Evolutionary conservation across 2,113 vertebrate genomes (phyloP), one percentile per base, ranked within the genome.

Genomic region (Menura novaehollandiae): DNA sequence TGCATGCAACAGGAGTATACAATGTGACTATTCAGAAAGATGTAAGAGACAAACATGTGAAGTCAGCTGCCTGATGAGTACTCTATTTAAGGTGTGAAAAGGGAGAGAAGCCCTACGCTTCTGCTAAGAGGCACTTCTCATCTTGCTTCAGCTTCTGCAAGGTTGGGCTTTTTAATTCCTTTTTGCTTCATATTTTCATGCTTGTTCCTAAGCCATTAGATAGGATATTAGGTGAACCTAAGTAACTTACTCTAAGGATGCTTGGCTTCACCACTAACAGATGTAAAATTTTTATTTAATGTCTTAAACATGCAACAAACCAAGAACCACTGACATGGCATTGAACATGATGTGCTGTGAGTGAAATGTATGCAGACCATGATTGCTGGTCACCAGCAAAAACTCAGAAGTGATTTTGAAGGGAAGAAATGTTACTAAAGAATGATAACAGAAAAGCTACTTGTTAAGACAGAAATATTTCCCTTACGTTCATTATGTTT

Each of bases 1-100:
- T 99, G 95, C 21, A 88, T 0, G 10, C 20, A 87, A 89, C 15
- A 85, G 55, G 6, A 91, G 17, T 10, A 81, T 5, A 88, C 21
- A 82, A 22, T 11, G 10, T 3, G 2, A 28, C 43, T 47, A 55
- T 13, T 63, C 52, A 51, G n/a, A 62, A 74, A 93, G 6, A 72
- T 6, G 3, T 28, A 75, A 78, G 14, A 75, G 23, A 88, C 11
- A 75, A 87, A 82, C 16, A 16, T 3, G 17, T 15, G 16, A 76
- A 68, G 18, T 55, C 18, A 52, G n/a, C 0, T 64, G 68, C n/a
- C 22, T 27, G 51, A 55, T 7, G 4, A 78, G 39, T 8, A 55
- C 22, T 53, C 1, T 0, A 27, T 20, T 73, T 58, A 71, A 80
- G 16, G 7, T 20, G 18, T 51, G 32, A 88, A 87, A 81, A 10